Conservation (phyloP, 2,113 vertebrate genomes). For the Alaudala cheleensis region DNA sequence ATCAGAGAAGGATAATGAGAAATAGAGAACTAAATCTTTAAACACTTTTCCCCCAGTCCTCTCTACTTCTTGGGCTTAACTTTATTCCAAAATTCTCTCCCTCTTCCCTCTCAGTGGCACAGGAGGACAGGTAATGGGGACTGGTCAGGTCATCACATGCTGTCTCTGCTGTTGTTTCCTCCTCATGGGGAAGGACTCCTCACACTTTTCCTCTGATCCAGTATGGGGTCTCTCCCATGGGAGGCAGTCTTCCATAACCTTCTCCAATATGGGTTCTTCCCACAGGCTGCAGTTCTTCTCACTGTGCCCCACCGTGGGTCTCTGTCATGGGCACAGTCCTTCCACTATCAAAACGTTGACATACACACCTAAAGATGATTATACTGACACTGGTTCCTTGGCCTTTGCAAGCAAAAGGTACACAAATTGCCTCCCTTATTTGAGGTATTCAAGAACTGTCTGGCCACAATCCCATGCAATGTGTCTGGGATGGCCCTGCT, state of each 20-base stretch:
- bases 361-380: not conserved
- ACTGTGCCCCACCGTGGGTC: not conserved
- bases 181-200: not conserved
- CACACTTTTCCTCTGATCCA: not conserved
- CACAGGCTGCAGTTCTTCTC: not conserved
- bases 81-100: not conserved
- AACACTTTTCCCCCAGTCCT: not conserved
- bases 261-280: not conserved
- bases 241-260: not conserved
- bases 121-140: too few relatives aligned
- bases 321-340: not conserved
- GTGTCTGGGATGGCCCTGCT: not conserved
- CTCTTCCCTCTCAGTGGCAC: not conserved
- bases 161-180: not conserved
- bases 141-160: rapidly evolving
- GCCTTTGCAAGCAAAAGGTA: not conserved
- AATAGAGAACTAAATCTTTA: not conserved
- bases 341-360: not conserved
- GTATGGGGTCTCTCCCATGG: not conserved
- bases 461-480: not conserved
- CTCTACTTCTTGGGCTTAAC: not conserved
- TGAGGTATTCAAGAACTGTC: not conserved
- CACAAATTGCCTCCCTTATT: not conserved
- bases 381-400: not conserved
- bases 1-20: not conserved